Conservation (phyloP, 2,797 vertebrate genomes). For the Tympanoctomys barrerae region DNA sequence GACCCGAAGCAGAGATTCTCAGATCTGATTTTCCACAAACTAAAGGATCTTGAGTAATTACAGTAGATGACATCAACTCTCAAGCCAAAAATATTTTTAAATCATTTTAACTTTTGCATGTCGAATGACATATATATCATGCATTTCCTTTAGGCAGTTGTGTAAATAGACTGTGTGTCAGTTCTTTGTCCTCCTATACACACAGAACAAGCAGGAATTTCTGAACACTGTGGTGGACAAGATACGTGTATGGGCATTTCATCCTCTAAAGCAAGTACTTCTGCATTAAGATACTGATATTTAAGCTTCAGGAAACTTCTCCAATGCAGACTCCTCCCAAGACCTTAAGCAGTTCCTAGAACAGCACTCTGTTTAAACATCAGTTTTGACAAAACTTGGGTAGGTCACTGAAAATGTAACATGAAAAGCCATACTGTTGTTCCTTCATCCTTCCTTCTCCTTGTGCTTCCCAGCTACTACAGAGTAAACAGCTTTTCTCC, state of each 20-base stretch:
- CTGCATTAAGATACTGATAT: background rate
- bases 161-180: background rate
- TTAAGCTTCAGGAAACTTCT: background rate
- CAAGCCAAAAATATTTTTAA: slow-evolving; percentile 40
- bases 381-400: background rate
- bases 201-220: background rate
- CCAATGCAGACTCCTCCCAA: background rate
- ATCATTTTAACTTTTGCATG: background rate
- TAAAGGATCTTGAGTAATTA: slow-evolving; percentile 8
- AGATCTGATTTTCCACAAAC: background rate
- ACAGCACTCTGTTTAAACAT: background rate
- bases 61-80: slow-evolving; percentile 22
- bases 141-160: background rate
- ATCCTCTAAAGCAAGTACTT: background rate
- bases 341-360: background rate
- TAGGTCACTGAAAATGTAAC: background rate
- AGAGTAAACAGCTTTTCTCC: background rate
- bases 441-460: background rate
- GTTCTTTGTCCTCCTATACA: background rate
- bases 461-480: background rate
- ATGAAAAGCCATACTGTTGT: background rate
- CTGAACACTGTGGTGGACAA: background rate
- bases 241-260: background rate
- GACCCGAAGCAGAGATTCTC: background rate
- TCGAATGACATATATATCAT: background rate